phyloP scores from a whole-genome alignment of 1,140 invertebrate species.

The Hypothenemus hampei region DNA sequence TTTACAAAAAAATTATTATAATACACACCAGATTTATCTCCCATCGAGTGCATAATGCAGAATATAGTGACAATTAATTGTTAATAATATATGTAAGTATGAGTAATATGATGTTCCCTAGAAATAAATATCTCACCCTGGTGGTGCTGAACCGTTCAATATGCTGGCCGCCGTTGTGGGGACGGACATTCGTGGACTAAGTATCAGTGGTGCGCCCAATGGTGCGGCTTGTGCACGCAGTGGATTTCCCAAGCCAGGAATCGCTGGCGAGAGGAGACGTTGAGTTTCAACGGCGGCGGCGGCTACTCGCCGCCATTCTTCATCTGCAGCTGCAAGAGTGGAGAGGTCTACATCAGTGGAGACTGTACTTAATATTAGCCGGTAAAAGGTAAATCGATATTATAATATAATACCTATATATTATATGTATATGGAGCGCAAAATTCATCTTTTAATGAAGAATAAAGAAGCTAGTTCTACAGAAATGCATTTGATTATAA shows the following conservation, averaged over 20 bases:
- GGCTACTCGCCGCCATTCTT: conserved; percentile 72
- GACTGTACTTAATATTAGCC: conserved; percentile 14
- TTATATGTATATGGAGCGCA: too few relatives aligned
- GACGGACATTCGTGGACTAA: conserved; percentile 79
- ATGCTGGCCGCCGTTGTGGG: conserved; percentile 70
- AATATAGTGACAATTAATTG: too few relatives aligned
- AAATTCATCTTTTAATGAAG: too few relatives aligned
- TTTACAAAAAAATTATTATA: too few relatives aligned
- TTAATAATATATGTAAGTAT: too few relatives aligned
- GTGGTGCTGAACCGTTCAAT: conserved; percentile 66
- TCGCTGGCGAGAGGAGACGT: conserved; percentile 63
- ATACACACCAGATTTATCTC: too few relatives aligned
- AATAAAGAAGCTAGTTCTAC: too few relatives aligned
- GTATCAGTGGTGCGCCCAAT: conserved; percentile 78
- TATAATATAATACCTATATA: too few relatives aligned
- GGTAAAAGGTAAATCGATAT: too few relatives aligned
- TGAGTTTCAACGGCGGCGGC: conserved; percentile 68
- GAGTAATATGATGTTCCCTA: too few relatives aligned
- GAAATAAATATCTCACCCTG: conserved; percentile 37
- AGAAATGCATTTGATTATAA: too few relatives aligned
- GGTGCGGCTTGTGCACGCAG: conserved; percentile 64
- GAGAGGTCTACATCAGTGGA: conserved; percentile 27
- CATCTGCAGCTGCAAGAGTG: conserved; percentile 58
- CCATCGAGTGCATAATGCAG: too few relatives aligned
- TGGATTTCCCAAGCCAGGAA: conserved; percentile 57